Conservation (phyloP, 2,888 invertebrate genomes). For the Euclidia mi region DNA sequence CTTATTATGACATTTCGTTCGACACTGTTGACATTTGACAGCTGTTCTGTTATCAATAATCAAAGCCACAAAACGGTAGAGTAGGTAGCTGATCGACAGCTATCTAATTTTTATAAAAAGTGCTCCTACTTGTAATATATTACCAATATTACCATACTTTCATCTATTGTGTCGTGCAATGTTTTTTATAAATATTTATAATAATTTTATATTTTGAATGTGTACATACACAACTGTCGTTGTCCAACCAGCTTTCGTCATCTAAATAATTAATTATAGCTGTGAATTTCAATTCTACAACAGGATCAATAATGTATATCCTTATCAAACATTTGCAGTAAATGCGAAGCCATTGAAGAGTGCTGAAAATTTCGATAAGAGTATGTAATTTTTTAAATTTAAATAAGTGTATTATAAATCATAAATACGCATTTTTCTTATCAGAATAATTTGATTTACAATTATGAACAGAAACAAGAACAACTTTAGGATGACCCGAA, state of each 20-base stretch:
- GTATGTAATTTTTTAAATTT: conserved; percentile 26
- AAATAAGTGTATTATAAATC: conserved; percentile 32
- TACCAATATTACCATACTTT: no score
- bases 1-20: no score
- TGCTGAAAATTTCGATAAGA: conserved; percentile 28
- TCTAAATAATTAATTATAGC: conserved; percentile 11
- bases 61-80: no score
- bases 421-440: conserved; percentile 43
- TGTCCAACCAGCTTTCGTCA: conserved; percentile 8
- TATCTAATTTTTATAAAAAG: no score
- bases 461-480: conserved; percentile 87
- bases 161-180: no score
- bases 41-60: no score
- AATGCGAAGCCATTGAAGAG: conserved; percentile 3
- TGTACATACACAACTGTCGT: background rate
- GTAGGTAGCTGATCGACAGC: no score
- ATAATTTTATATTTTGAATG: background rate
- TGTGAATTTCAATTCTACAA: conserved; percentile 1
- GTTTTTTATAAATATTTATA: no score
- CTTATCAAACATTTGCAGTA: conserved; percentile 10
- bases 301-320: conserved; percentile 33
- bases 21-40: no score
- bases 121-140: no score
- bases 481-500: conserved; percentile 75
- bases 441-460: conserved; percentile 49